Base-by-base conservation (phyloP, 2,113 vertebrate species). In the Pedionomus torquatus region DNA sequence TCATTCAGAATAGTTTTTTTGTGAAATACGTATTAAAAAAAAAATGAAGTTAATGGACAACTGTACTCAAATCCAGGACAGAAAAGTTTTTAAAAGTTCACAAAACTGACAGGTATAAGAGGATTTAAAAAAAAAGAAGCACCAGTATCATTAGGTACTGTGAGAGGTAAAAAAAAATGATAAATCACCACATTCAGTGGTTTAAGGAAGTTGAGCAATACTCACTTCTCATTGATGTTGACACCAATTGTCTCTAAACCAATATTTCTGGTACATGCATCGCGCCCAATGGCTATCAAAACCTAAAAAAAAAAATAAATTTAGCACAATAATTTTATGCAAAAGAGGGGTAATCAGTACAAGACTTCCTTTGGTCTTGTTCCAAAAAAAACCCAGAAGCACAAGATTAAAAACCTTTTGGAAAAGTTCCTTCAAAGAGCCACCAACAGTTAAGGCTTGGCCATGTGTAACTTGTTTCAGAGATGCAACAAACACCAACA, bases 241-340 rank as follows among this genome's bases (percentile, higher is more conserved):
- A 99, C 99, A 60, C 99, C 99, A 2, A 98, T 97, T 63, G 98
- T 99, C 55, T 99, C 98, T 81, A 99, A 98, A 63, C 99, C 99
- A 35, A 99, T 98, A 77, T 98, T 99, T 95, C 97, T 98, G 11
- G 99, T 99, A 97, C 99, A 99, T 2, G 99, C 98, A 24, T 99
- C 99, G 84, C 99, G 98, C 46, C 99, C 99, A 80, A 99, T 92
- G 3, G 99, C 99, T 78, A 99, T 97, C 96, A 99, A 97, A 81
- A 99, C 99, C 99, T 99, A 76, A 35, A 95, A 84, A 21, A 17
- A 1, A 11, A 61, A 81, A n/a, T n/a, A n/a, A 63, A 71, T 61
- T 37, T 83, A 51, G 80, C 49, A 11, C 5, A 81, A 0, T 28
- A 39, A 52, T 33, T 81, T 83, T 39, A 87, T 28, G 12, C 11